Base-by-base conservation (phyloP, 1,140 invertebrate species). In the Magallana angulata region DNA sequence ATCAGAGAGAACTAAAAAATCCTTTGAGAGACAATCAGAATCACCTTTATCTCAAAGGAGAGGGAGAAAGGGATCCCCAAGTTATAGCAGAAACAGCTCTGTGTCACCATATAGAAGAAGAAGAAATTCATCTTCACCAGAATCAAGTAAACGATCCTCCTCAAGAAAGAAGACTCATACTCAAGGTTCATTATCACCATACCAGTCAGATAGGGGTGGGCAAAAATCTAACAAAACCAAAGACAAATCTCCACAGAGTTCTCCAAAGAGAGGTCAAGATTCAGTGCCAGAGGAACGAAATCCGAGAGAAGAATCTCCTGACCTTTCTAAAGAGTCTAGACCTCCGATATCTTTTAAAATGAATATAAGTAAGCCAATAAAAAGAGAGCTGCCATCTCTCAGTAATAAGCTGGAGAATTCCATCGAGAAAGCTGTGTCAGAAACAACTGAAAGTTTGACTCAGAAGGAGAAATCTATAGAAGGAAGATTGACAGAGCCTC, bases 41-140 rank as follows among this genome's bases (percentile, higher is more conserved):
- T 76, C 68, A 76, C 68, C 68, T 24, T 9, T 30, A 12, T 76
- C 68, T 76, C 0, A 8, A 4, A 76, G 68, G 12, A 36, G 68
- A 76, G 68, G 68, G 24, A 76, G 18, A 76, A 24, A 30, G 36
- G 68, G 36, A 36, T 76, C 68, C 11, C 68, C 68, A 11, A 2
- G 24, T 6, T 12, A 57, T n/a, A 64, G 9, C 5, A 14, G 9
- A 9, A n/a, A 81, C n/a, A 86, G 57, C 18, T 30, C 71, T 59
- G 80, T 82, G 9, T 86, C 85, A 57, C 58, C 85, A 86, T 57
- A 82, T 14, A 87, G 62, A 76, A 64, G 82, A 76, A 64, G 82
- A 24, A 87, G 57, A 14, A 64, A 56, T 24, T 84, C 62, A 71
- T 11, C 7, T 12, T 76, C 68, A 9, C 24, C 68, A 30, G 68